Evolutionary conservation across 1,140 invertebrate genomes (phyloP), one percentile per base, ranked within the genome.

Genomic region (Planococcus citri): DNA sequence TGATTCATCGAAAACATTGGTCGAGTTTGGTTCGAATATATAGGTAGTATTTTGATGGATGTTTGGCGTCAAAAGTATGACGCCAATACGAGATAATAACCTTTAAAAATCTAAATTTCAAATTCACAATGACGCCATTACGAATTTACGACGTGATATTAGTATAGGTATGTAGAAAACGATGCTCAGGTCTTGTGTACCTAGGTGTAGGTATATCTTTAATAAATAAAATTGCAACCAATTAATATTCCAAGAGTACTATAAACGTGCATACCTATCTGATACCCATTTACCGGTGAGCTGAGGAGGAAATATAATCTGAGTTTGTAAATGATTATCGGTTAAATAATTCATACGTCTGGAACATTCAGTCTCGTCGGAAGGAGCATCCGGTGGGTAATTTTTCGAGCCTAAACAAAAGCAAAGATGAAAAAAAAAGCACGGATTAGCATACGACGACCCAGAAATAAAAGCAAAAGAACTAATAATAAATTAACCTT

Each of bases 401-500:
- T 51, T 51, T 51, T 51, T 51, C 41, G 41, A 9, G 14, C 33
- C 33, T 37, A 14, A 37, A 37, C 6, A 6, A 37, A 8, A 51
- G 12, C 41, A 9, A 17, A 9, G 17, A 17, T 51, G 10, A 14
- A 51, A 20, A 14, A 20, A 51, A n/a, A 33, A 6, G 12, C 29
- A 33, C n/a, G 29, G 29, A 33, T 33, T 33, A 33, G 12, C n/a
- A n/a, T n/a, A 33, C 29, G 12, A 6, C 29, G 29, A 33, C 29
- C 29, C 29, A 33, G 29, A 33, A 33, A n/a, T n/a, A n/a, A n/a
- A n/a, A n/a, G n/a, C n/a, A n/a, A 37, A 51, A 17, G 10, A 3
- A 20, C 41, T 51, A 51, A 51, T 51, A 51, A 51, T 51, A 51
- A 51, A 20, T 51, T 51, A 51, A 51, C 41, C 41, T 51, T 51